A percentile compares a stretch with the other conserved stretches of the same genome.
Conservation (phyloP, 1,140 invertebrate species). For the Subanguina moxae region DNA sequence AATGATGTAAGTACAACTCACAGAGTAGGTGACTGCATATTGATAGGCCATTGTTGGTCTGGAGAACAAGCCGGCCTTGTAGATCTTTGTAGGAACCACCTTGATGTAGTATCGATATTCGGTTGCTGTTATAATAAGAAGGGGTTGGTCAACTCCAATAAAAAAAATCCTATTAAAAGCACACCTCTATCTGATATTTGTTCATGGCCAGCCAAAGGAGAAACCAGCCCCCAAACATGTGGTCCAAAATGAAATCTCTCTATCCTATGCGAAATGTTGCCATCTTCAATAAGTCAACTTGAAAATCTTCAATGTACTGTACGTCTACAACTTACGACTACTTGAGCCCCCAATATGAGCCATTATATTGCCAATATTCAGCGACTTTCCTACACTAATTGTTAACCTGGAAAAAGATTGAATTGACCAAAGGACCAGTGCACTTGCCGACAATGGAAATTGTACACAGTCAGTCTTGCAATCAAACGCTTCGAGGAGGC, state of each 20-base stretch:
- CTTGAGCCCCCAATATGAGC: constrained; percentile 35
- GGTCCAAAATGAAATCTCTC: constrained; percentile 55
- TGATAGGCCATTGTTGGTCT: constrained; percentile 48
- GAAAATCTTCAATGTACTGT: neutral
- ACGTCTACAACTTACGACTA: neutral
- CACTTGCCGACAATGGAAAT: too few relatives aligned
- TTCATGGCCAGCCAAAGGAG: constrained; percentile 53
- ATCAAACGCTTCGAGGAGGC: too few relatives aligned
- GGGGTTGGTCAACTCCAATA: constrained; percentile 20
- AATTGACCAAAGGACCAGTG: too few relatives aligned
- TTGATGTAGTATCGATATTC: constrained; percentile 48
- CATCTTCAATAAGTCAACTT: constrained; percentile 18
- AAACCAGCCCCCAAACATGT: constrained; percentile 53
- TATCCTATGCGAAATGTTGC: constrained; percentile 57
- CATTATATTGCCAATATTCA: constrained; percentile 38
- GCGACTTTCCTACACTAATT: constrained; percentile 44
- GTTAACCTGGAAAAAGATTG: constrained; percentile 23
- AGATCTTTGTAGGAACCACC: constrained; percentile 53
- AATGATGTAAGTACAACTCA: constrained; percentile 23
- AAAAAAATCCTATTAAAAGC: neutral
- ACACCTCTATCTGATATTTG: constrained; percentile 48
- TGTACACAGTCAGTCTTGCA: too few relatives aligned
- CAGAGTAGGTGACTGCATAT: constrained; percentile 54
- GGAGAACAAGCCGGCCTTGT: constrained; percentile 38
- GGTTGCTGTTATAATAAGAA: constrained; percentile 40